Percentiles rank a stretch among this genome's conserved stretches.
phyloP scores from a whole-genome alignment of 2,113 vertebrate genomes.

The Pseudonaja textilis region DNA sequence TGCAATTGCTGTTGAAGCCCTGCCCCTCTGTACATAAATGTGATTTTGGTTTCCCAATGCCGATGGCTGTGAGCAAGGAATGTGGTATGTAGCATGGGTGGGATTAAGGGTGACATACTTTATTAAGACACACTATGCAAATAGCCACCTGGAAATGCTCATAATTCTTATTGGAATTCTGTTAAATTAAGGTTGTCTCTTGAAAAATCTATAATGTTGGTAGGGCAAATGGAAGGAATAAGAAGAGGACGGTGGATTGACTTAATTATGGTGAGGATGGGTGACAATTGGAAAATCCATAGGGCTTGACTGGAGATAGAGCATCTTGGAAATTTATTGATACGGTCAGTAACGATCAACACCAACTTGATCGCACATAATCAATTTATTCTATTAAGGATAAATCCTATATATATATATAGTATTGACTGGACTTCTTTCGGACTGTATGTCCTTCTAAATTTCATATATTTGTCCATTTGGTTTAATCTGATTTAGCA shows the following conservation, averaged over 20 bases:
- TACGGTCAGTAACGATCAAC: not conserved
- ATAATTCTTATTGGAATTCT: not conserved
- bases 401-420: not conserved
- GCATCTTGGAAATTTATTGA: not conserved
- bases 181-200: not conserved
- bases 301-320: not conserved
- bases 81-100: not conserved
- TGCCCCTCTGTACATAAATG: not conserved
- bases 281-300: not conserved
- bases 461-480: not conserved
- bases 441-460: not conserved
- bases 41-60: not conserved
- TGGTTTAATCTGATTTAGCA: not conserved
- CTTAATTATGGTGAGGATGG: not conserved
- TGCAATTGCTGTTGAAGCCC: not conserved
- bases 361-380: not conserved
- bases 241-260: not conserved
- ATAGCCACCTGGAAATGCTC: not conserved
- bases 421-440: not conserved
- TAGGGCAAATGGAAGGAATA: not conserved
- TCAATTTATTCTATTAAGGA: not conserved
- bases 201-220: not conserved
- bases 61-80: not conserved
- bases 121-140: not conserved
- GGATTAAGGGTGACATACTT: not conserved